A percentile compares a stretch with the other conserved stretches of the same genome.
Evolutionary conservation across 2,797 vertebrate species (phyloP).

Genomic region (Psittacula derbiana): DNA sequence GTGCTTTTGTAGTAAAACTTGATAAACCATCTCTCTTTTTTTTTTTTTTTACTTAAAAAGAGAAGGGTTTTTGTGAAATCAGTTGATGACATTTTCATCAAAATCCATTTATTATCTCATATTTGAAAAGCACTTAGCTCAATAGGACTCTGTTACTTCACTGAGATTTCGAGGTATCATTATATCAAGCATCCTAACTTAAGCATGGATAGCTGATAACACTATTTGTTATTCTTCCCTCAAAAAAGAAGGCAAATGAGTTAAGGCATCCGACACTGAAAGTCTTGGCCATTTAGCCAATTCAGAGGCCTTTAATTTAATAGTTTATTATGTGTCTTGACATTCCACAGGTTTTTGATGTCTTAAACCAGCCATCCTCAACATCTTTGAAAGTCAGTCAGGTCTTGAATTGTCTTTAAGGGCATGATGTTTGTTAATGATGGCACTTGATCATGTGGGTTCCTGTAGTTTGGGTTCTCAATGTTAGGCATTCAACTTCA

Average conservation of each 20-base stretch:
- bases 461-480: background rate
- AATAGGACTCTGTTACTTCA: background rate
- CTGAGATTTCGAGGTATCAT: background rate
- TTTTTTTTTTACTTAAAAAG: background rate
- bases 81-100: background rate
- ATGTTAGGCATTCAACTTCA: fast-evolving
- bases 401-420: background rate
- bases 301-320: background rate
- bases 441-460: background rate
- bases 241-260: background rate
- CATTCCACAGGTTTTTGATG: background rate
- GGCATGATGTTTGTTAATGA: fast-evolving
- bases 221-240: background rate
- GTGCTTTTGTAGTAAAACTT: background rate
- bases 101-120: background rate
- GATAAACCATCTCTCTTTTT: background rate
- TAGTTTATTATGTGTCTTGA: background rate
- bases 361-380: background rate
- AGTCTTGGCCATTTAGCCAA: background rate
- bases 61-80: background rate
- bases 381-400: background rate
- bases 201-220: background rate
- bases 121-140: background rate
- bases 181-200: background rate
- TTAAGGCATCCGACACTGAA: background rate